phyloP scores from a whole-genome alignment of 2,888 invertebrate genomes.

The Drosophila paranaensis region DNA sequence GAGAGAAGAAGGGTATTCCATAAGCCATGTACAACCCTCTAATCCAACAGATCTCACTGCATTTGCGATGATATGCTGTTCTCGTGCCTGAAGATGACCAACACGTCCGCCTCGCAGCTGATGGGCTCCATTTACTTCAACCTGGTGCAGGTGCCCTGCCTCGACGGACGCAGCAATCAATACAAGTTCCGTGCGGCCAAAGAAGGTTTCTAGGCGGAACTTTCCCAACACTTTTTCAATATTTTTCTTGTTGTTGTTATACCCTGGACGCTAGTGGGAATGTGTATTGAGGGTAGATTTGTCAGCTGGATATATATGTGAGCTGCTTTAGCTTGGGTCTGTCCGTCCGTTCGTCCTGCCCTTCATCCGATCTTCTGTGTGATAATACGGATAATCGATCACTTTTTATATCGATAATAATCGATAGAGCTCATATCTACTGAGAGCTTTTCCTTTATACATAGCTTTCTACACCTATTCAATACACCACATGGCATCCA shows the following conservation, averaged over 20 bases:
- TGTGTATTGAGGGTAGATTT: not conserved
- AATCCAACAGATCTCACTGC: constrained; percentile 90
- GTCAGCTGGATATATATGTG: not conserved
- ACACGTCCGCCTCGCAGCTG: constrained; percentile 89
- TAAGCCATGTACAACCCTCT: not conserved
- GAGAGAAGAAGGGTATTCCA: no score
- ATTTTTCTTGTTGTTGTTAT: not conserved
- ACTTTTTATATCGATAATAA: no score
- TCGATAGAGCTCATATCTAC: no score
- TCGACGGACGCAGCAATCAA: constrained; percentile 71
- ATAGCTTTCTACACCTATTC: not conserved
- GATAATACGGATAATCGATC: not conserved
- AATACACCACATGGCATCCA: not conserved
- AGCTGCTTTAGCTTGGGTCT: not conserved
- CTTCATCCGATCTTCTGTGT: not conserved
- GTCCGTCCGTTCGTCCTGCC: not conserved
- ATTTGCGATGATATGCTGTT: constrained; percentile 93
- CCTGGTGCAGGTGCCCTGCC: constrained; percentile 87
- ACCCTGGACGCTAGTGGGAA: not conserved
- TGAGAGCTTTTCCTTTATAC: no score
- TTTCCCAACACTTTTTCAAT: not conserved
- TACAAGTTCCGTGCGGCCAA: constrained; percentile 83
- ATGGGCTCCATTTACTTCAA: constrained; percentile 96
- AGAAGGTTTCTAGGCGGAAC: constrained; percentile 77
- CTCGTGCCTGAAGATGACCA: constrained; percentile 91